Evolutionary conservation across 2,797 vertebrate genomes (phyloP), one percentile per base, ranked within the genome.

Genomic region (Eleutherodactylus coqui): DNA sequence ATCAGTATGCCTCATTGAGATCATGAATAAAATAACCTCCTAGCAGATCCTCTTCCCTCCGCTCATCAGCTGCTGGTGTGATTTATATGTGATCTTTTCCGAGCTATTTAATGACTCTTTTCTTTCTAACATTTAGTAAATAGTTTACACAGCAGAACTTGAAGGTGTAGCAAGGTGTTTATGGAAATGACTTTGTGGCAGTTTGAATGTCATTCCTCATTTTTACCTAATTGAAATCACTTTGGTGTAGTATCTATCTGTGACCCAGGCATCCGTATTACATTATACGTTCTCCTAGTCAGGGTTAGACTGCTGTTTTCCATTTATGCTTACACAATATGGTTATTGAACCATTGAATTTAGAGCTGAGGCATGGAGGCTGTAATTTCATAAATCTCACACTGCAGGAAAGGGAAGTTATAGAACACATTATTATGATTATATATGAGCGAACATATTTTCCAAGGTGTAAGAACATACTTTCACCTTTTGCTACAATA

Each of bases 61-160:
- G 11, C 32, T 29, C n/a, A 47, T 79, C 41, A 67, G 19, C 58
- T 32, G 7, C 55, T 19, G 4, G 47, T 67, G 6, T 67, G 27
- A 67, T 80, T 43, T 45, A 47, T 32, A 67, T 47, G 29, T 14
- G 19, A 80, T 45, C 58, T 79, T 53, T 62, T 41, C 29, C 24
- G 6, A 41, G 60, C 60, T 69, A 47, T 80, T 80, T 80, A 67
- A 49, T 80, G 27, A 49, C 60, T 67, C 79, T 75, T n/a, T n/a
- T 51, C 60, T 67, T 29, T 80, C 24, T 67, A 79, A 34, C 55
- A 67, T 80, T 80, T 80, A 36, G 8, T 47, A 80, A 80, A 67
- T 64, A 67, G 79, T 80, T 80, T 80, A 80, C 79, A 67, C 60
- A 67, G 60, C 79, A 82, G 45, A 82, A 82, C 62, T 69, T 82